Evolutionary conservation across 2,113 vertebrate species (phyloP).

Genomic region (Ochotona curzoniae): DNA sequence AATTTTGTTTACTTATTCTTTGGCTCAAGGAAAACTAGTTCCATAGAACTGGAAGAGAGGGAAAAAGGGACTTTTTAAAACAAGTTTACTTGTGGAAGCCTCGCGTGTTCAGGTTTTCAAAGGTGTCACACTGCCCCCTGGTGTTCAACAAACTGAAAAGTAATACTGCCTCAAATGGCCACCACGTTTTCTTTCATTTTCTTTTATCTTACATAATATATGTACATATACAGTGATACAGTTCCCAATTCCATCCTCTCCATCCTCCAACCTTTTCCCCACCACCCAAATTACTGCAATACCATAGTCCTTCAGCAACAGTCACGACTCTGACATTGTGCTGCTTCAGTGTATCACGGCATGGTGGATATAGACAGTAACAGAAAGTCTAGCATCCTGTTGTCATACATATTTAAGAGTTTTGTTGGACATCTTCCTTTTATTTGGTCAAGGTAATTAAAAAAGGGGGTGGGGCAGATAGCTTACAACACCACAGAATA

Average conservation of each 20-base stretch:
- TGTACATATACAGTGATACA: no score
- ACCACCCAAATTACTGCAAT: no score
- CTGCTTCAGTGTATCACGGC: no score
- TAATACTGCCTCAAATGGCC: background rate
- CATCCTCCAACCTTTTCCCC: no score
- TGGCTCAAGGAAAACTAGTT: background rate
- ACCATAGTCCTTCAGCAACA: no score
- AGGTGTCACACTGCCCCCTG: slow-evolving; percentile 21
- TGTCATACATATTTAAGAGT: no score
- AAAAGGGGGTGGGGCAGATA: background rate
- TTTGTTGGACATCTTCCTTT: no score
- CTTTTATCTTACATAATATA: no score
- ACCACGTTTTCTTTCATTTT: background rate
- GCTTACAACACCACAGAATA: background rate
- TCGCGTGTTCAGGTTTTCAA: background rate
- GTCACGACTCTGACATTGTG: no score
- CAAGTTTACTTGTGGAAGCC: background rate
- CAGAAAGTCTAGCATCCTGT: no score
- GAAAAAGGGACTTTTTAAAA: background rate
- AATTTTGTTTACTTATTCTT: background rate
- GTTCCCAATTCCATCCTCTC: no score
- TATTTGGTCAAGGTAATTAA: background rate
- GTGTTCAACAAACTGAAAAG: slow-evolving; percentile 33
- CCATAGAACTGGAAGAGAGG: background rate
- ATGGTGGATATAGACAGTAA: no score